Base-by-base conservation (phyloP, 2,113 vertebrate genomes). In the Etheostoma spectabile region DNA sequence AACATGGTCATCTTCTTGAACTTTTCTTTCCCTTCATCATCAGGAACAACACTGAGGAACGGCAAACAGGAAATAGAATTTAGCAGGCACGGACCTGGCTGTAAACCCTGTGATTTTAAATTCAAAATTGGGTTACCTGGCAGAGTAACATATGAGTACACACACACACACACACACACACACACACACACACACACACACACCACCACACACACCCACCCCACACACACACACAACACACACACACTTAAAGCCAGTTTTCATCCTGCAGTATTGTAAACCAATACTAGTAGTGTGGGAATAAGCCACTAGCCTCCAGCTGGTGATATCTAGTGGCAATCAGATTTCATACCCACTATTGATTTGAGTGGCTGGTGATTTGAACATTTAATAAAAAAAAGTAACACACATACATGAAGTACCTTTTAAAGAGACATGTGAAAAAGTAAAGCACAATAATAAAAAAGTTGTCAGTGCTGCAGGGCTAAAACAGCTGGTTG, bases 1-100 rank as follows among this genome's bases (percentile, higher is more conserved):
- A 64, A 95, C 93, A 16, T 95, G 6, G 0, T 90, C 14, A 45
- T 93, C 38, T 79, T 94, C 88, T 94, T 95, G 80, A 93, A 95
- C 77, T 87, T 93, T 2, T 81, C 82, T 59, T 83, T 78, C 0
- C 67, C 70, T 22, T 94, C 88, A 84, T 91, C 91, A 14, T 75
- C 85, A 33, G 91, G 88, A 10, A 89, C 38, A 18, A 86, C 70
- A 55, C 93, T 93, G 79, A 55, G 57, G 22, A 66, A 19, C 3
- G 51, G 15, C 21, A 74, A 8, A n/a, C 14, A 30, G 27, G 38
- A 2, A 30, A 48, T 8, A 18, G 45, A 30, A 56, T 22, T 42
- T 0, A 42, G 19, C 15, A 53, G 8, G 15, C 19, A 51, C 24
- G 52, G 30, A 12, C 12, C 61, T 33, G 14, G 0, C 16, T 42